A percentile compares a stretch with the other conserved stretches of the same genome.
Conservation (phyloP, 2,888 invertebrate species). For the Drosophila sordidapex region DNA sequence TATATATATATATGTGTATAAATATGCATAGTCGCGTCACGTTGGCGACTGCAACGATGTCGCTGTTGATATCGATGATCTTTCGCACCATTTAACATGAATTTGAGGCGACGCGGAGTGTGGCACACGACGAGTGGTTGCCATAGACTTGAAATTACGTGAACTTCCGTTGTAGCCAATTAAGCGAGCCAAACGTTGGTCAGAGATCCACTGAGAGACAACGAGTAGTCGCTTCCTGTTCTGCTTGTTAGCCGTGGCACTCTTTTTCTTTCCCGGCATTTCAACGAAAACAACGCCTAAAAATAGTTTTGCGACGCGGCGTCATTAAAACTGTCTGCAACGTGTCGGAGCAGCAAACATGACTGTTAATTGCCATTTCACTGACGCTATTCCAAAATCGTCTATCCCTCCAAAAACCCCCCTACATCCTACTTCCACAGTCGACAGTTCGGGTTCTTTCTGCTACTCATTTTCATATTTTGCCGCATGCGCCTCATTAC, state of each 20-base stretch:
- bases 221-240: conserved; percentile 50
- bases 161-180: conserved; percentile 74
- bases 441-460: not conserved
- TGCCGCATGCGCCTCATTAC: conserved; percentile 80
- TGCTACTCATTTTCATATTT: conserved; percentile 68
- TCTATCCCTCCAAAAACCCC: not conserved
- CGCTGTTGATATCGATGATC: conserved; percentile 57
- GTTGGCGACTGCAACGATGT: conserved; percentile 23
- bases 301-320: conserved; percentile 62
- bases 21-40: conserved; percentile 10
- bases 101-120: conserved; percentile 34
- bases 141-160: conserved; percentile 59
- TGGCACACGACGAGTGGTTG: conserved; percentile 6
- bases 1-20: conserved; percentile 5
- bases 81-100: conserved; percentile 69
- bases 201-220: conserved; percentile 12
- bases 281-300: conserved; percentile 52
- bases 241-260: conserved; percentile 20
- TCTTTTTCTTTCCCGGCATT: conserved; percentile 14
- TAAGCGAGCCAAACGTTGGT: conserved; percentile 57
- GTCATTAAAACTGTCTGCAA: conserved; percentile 67
- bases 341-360: conserved; percentile 75
- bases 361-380: conserved; percentile 81
- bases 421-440: accelerated
- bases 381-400: conserved; percentile 21